Base-by-base conservation (phyloP, 2,797 vertebrate species). In the Mastacembelus armatus region DNA sequence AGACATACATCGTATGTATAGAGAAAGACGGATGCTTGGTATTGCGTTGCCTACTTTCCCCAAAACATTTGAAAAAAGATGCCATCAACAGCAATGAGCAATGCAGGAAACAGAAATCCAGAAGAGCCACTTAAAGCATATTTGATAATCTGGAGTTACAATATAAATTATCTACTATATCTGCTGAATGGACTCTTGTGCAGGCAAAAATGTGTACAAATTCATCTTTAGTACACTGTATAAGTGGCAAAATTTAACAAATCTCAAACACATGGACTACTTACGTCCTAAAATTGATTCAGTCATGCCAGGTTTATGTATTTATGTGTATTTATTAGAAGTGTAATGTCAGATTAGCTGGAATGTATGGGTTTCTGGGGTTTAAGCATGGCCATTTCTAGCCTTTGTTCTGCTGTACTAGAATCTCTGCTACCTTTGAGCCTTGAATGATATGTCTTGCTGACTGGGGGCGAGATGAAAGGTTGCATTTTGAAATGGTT, bases 401-500 rank as follows among this genome's bases (percentile, higher is more conserved):
- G 52, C 44, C 27, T 70, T 74, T 68, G 51, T 54, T 84, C 69
- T 52, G 68, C 66, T 55, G 65, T 62, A 60, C 35, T 51, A 70
- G 51, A 67, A 63, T 45, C 32, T 79, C 66, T 49, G 3, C 64
- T 74, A 52, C 52, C 27, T 88, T 80, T 86, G 74, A 86, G 77
- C 54, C 35, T 68, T 84, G 80, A 89, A 84, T 77, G 72, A 88
- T 81, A 66, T 43, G 71, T 87, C 79, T 88, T 78, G 38, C 39
- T 61, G 78, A 72, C 81, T 84, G 80, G 62, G 70, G 54, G 68
- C 16, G 21, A 87, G 87, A 90, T 88, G 85, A 90, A 90, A 89
- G 84, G 77, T 66, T 86, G 63, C 68, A 83, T 91, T 86, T 81
- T 81, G 74, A 87, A 85, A 78, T 80, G 65, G 74, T 88, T 85